Evolutionary conservation across 2,888 invertebrate genomes (phyloP), one percentile per base, ranked within the genome.

Genomic region (Ligdia adustata): DNA sequence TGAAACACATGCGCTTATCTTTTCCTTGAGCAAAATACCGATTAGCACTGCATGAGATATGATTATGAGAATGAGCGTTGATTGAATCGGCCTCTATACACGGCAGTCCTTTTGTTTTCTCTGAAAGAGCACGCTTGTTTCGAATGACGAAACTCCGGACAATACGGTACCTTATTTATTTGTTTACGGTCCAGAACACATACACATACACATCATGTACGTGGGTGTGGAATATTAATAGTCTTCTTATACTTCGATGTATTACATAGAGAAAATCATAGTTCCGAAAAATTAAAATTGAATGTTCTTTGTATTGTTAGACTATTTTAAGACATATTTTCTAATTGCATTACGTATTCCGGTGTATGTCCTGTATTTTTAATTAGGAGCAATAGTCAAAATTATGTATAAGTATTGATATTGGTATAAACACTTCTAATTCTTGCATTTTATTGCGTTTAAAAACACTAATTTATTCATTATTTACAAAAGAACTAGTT

Each of bases 111-210:
- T 69, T 71, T 69, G 70, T 72, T 61, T 66, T 57, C 59, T 55
- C 54, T 62, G 63, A 64, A 69, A 61, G 65, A 65, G 61, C 53
- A 60, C 55, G 62, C 72, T 75, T 78, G 78, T 79, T 60, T 70
- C 71, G 69, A 66, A 64, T 71, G 72, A 75, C 73, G 76, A 67
- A 72, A 67, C 69, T 57, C 45, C 48, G 59, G 76, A 85, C 84
- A 82, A 84, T 79, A 85, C 84, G 82, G 84, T 79, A 60, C 68
- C 69, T 72, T 76, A 78, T 77, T 79, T 79, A 70, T 76, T 69
- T 76, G 69, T 80, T 79, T 71, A 78, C 69, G 81, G 74, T 62
- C 69, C 72, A 66, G 54, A 63, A 60, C 55, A 54, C 58, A 60
- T 61, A 59, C 52, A 60, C 55, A 54, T 57, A 60, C 61, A 59